Conservation (phyloP, 1,140 invertebrate genomes). For the Vollenhovia emeryi region DNA sequence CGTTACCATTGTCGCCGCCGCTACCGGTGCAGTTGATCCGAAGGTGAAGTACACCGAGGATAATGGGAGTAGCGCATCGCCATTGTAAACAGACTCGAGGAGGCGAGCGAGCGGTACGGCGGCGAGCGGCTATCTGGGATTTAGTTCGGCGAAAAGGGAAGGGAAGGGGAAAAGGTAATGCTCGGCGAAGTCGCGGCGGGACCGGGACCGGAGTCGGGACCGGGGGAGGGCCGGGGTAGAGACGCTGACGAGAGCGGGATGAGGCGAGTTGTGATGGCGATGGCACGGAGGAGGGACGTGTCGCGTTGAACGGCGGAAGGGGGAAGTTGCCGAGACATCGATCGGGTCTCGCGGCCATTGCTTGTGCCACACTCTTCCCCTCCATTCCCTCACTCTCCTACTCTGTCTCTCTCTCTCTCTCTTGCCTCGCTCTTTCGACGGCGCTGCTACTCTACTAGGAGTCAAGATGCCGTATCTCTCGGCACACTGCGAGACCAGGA, state of each 20-base stretch:
- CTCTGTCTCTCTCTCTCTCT: conserved; percentile 12
- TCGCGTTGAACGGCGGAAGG: conserved; percentile 68
- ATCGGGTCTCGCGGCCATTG: conserved; percentile 84
- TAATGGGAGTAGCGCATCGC: conserved; percentile 80
- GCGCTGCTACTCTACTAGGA: conserved; percentile 76
- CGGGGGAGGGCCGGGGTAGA: not conserved
- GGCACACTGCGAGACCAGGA: conserved; percentile 70
- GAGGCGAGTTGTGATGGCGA: conserved; percentile 57
- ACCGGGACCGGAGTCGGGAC: not conserved
- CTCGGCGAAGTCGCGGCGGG: conserved; percentile 43
- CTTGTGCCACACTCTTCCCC: conserved; percentile 78
- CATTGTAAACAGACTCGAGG: conserved; percentile 82
- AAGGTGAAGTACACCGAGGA: conserved; percentile 78
- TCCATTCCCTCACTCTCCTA: not conserved
- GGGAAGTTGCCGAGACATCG: conserved; percentile 85
- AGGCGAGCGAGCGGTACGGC: conserved; percentile 69
- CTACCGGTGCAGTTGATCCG: conserved; percentile 60
- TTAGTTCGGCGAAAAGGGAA: conserved; percentile 76
- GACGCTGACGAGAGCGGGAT: conserved; percentile 57
- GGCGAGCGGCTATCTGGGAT: conserved; percentile 80
- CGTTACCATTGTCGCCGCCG: conserved; percentile 38
- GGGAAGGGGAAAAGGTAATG: conserved; percentile 60
- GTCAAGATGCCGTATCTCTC: conserved; percentile 84
- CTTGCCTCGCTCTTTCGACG: not conserved
- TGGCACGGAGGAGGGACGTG: conserved; percentile 61